Evolutionary conservation across 2,113 vertebrate genomes (phyloP).

Genomic region (Pitta sordida): DNA sequence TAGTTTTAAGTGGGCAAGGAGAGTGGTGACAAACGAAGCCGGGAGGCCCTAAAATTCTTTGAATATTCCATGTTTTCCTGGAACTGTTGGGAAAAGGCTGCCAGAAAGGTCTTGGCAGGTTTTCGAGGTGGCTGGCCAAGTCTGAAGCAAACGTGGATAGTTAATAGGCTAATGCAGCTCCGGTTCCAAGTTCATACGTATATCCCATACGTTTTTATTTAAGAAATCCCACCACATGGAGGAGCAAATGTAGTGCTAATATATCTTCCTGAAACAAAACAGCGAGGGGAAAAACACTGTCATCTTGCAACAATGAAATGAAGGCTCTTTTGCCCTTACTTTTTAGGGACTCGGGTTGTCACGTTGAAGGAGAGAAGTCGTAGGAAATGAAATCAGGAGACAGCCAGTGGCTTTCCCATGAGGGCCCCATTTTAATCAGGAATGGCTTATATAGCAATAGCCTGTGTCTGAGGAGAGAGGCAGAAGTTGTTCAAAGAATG

Average conservation of each 20-base stretch:
- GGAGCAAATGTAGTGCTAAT: constrained; percentile 14
- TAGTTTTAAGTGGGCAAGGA: constrained; percentile 45
- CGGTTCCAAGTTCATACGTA: neutral
- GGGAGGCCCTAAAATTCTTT: constrained; percentile 47
- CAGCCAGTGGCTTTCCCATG: constrained; percentile 55
- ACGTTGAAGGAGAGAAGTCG: neutral
- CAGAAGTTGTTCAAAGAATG: constrained; percentile 47
- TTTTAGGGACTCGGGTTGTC: constrained; percentile 27
- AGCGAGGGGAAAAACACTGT: neutral
- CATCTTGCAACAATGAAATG: neutral
- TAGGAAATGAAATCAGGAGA: constrained; percentile 51
- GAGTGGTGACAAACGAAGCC: constrained; percentile 30
- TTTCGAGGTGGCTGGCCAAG: constrained; percentile 58
- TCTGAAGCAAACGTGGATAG: constrained; percentile 43
- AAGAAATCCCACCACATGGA: constrained; percentile 54
- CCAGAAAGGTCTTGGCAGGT: constrained; percentile 54
- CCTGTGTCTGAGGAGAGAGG: constrained; percentile 24
- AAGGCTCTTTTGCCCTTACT: neutral
- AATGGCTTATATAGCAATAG: constrained; percentile 41
- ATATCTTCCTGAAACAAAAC: constrained; percentile 6
- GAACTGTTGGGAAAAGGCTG: constrained; percentile 41
- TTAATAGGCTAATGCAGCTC: neutral
- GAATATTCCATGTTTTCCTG: constrained; percentile 62
- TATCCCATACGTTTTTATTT: constrained; percentile 33
- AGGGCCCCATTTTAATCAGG: constrained; percentile 43